Evolutionary conservation across 2,113 vertebrate genomes (phyloP), one percentile per base, ranked within the genome.

Genomic region (Cisticola juncidis): DNA sequence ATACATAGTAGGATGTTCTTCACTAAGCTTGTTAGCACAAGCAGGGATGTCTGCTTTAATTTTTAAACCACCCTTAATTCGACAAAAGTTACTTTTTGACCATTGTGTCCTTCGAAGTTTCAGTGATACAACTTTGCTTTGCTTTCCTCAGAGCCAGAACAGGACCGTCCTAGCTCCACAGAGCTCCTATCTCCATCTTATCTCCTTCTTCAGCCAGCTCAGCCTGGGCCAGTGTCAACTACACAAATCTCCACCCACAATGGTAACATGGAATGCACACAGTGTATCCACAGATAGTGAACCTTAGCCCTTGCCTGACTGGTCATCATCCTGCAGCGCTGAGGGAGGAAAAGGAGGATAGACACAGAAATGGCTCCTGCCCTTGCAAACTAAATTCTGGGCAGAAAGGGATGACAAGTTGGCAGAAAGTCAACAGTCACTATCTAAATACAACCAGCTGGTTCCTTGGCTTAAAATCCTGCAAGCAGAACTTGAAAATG

Each of bases 321-420:
- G 51, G 36, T 28, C 36, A 66, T 57, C 51, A 14, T 45, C 23
- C 60, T 36, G 33, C 45, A 66, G 24, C 0, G 0, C 51, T 94
- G 76, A 70, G 86, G 81, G 73, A 86, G 36, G 87, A 96, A 61
- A 95, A 84, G 33, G 65, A 89, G 61, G 38, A 40, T 23, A 31
- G 21, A 33, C 25, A 25, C 68, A 93, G 48, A 88, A 94, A 61
- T 71, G 73, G 50, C 51, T 96, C 47, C 28, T 81, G 51, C 77
- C 87, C 77, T 91, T 93, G 50, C 85, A 91, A 57, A 90, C 80
- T 84, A 78, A 96, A 86, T 85, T 97, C 38, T 92, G 94, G 68
- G 93, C 54, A 70, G 54, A 31, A 54, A 82, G 93, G 31, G 92
- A 91, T 50, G 56, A 74, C 42, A 74, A 57, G 42, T 9, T 91